Evolutionary conservation across 1,140 invertebrate species (phyloP).

Genomic region (Drosophila pallidifrons): DNA sequence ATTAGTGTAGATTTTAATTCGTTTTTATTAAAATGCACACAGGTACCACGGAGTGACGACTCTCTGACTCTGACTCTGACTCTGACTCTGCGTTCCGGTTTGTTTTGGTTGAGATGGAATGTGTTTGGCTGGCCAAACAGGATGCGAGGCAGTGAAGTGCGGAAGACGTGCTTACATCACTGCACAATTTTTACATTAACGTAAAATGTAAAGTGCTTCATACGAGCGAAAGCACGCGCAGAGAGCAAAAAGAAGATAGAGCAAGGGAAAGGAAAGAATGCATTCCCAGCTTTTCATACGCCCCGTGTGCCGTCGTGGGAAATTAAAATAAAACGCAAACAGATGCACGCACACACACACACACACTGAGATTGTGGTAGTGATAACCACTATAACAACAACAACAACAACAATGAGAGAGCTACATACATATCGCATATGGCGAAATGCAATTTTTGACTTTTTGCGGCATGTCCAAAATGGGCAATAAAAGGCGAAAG

Average conservation of each 20-base stretch:
- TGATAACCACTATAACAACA: slow-evolving; percentile 10
- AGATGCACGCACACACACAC: slow-evolving; percentile 36
- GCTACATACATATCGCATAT: slow-evolving; percentile 43
- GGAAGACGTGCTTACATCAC: slow-evolving; percentile 79
- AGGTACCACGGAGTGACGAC: slow-evolving; percentile 17
- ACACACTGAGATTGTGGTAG: not conserved
- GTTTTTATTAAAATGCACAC: slow-evolving; percentile 76
- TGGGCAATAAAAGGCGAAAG: slow-evolving; percentile 62
- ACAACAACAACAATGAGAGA: not conserved
- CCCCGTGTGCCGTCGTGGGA: slow-evolving; percentile 67
- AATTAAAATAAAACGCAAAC: slow-evolving; percentile 80
- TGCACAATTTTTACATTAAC: slow-evolving; percentile 82
- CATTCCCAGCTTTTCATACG: slow-evolving; percentile 33
- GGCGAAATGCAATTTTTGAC: slow-evolving; percentile 71
- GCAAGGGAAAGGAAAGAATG: slow-evolving; percentile 8
- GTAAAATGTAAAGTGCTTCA: slow-evolving; percentile 65
- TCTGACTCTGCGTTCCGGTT: not conserved
- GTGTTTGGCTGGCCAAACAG: slow-evolving; percentile 57
- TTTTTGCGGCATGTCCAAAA: slow-evolving; percentile 70
- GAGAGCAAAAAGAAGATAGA: not conserved
- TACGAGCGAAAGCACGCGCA: slow-evolving; percentile 8
- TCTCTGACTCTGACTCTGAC: not conserved
- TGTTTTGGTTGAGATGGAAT: slow-evolving; percentile 10
- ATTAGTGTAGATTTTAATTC: slow-evolving; percentile 79
- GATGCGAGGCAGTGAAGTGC: slow-evolving; percentile 47